A percentile compares a stretch with the other conserved stretches of the same genome.
Conservation (phyloP, 2,888 invertebrate genomes). For the Aethes cnicana region DNA sequence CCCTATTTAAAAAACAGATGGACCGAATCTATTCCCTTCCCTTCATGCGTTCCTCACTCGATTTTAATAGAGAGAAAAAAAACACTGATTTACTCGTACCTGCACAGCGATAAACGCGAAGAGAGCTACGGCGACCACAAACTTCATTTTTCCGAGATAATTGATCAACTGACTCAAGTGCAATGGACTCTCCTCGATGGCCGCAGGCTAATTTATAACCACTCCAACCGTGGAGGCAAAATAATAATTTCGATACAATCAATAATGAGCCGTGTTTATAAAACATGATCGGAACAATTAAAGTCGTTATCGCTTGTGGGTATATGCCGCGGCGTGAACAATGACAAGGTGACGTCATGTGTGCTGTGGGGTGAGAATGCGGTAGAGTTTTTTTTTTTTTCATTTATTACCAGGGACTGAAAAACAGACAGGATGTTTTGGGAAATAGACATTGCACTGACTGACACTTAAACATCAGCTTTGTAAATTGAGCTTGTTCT, state of each 20-base stretch:
- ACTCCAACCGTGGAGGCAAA: constrained; percentile 42
- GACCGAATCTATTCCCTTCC: no score
- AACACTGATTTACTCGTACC: constrained; percentile 46
- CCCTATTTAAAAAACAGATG: no score
- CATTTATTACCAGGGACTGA: no score
- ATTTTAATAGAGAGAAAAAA: no score
- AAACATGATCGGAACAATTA: constrained; percentile 62
- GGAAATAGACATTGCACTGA: no score
- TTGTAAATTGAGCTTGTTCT: no score
- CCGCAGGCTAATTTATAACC: constrained; percentile 60
- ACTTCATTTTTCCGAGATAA: constrained; percentile 54
- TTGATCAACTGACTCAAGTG: constrained; percentile 33
- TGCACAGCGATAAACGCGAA: constrained; percentile 66
- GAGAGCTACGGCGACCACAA: constrained; percentile 52
- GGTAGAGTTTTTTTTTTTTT: no score
- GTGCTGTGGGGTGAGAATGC: constrained; percentile 2
- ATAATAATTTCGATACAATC: constrained; percentile 49
- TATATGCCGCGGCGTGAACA: constrained; percentile 40
- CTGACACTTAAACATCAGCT: no score
- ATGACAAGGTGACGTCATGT: constrained; percentile 26
- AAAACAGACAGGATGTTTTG: no score
- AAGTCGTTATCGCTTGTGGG: constrained; percentile 55
- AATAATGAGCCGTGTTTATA: constrained; percentile 59
- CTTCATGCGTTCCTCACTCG: no score
- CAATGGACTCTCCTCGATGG: constrained; percentile 41